These are phyloP conservation scores for Lophotriccus pileatus DNA, from an alignment of 2,797 vertebrate genomes.

Conservation along the genomic window DNA sequence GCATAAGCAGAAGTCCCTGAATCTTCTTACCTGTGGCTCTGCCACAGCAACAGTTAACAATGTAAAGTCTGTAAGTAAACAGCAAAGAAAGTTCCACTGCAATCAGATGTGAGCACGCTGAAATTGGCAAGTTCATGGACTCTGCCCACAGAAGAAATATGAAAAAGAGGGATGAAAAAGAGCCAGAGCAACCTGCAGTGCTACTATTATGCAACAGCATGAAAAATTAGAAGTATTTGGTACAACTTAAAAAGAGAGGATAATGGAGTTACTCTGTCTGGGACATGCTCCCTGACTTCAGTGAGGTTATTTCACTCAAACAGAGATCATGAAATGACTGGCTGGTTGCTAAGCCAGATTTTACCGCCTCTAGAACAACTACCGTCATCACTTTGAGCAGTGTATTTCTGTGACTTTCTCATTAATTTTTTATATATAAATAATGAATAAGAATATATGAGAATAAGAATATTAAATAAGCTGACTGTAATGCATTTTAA, in stretches of 20 bases:
- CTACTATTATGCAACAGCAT: neutral
- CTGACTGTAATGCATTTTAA: slow-evolving; percentile 46
- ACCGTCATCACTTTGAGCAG: neutral
- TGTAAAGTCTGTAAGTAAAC: neutral
- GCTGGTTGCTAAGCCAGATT: neutral
- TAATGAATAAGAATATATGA: slow-evolving; percentile 25
- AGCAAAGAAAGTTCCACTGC: neutral
- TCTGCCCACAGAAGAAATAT: neutral
- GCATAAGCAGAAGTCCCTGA: neutral
- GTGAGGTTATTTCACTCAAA: neutral
- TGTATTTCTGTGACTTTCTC: neutral
- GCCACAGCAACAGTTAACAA: neutral
- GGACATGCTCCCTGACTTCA: neutral
- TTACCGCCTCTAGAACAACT: neutral
- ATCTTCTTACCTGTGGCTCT: neutral
- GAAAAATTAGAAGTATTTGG: neutral
- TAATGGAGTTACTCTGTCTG: neutral
- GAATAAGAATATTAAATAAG: slow-evolving; percentile 35
- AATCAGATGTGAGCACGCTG: neutral
- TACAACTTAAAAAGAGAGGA: neutral
- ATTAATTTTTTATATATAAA: slow-evolving; percentile 7
- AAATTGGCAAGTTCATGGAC: neutral
- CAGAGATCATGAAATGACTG: neutral
- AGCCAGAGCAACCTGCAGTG: neutral
- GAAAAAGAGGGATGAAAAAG: neutral